Conservation (phyloP, 1,140 invertebrate genomes). For the Propsilocerus akamusi region DNA sequence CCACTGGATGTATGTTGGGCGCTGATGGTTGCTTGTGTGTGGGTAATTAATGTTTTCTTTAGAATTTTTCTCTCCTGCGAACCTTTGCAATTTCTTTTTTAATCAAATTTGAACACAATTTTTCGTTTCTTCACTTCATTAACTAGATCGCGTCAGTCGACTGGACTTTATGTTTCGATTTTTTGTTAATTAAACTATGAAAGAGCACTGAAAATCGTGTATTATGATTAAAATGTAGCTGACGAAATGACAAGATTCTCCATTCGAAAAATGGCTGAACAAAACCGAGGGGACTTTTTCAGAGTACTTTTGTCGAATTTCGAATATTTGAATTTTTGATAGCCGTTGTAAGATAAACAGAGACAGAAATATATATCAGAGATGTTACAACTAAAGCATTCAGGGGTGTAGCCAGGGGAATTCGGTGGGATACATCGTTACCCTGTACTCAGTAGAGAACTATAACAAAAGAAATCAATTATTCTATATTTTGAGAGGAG, state of each 20-base stretch:
- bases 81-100: too few relatives aligned
- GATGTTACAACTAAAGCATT: too few relatives aligned
- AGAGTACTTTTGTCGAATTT: not conserved
- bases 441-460: too few relatives aligned
- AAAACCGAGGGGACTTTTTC: not conserved
- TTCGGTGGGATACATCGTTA: too few relatives aligned
- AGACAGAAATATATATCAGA: too few relatives aligned
- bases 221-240: not conserved
- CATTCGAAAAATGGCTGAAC: constrained; percentile 1
- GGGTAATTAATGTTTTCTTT: not conserved
- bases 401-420: too few relatives aligned
- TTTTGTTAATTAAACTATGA: not conserved
- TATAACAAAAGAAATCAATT: too few relatives aligned
- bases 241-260: too few relatives aligned
- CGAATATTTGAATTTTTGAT: not conserved
- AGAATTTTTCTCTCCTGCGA: not conserved
- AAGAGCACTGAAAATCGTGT: not conserved
- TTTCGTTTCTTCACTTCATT: not conserved
- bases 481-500: too few relatives aligned
- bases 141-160: not conserved
- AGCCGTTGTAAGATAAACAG: too few relatives aligned
- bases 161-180: not conserved
- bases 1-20: too few relatives aligned
- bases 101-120: not conserved
- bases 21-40: too few relatives aligned